Evolutionary conservation across 2,888 invertebrate genomes (phyloP).

Genomic region (Chrysodeixis includens): DNA sequence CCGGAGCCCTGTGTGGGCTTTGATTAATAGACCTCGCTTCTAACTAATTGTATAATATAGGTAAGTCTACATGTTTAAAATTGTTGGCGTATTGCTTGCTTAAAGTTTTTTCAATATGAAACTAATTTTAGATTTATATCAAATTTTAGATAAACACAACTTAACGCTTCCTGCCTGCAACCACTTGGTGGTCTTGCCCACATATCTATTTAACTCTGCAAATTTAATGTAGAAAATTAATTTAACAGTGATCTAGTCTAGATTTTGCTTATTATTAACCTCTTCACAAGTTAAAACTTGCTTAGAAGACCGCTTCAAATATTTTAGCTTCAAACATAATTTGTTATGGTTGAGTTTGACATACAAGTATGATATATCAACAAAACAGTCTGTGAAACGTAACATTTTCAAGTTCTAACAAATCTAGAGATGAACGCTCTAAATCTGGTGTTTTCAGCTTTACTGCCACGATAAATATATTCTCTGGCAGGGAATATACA

Average conservation of each 20-base stretch:
- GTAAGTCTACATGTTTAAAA: background rate
- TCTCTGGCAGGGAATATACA: constrained; percentile 74
- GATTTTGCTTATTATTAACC: no score
- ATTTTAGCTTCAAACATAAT: background rate
- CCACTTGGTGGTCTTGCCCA: no score
- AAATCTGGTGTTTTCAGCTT: constrained; percentile 73
- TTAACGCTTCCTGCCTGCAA: no score
- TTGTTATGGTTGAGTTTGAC: background rate
- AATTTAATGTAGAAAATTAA: no score
- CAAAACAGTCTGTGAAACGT: constrained; percentile 36
- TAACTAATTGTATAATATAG: background rate
- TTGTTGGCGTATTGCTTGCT: no score
- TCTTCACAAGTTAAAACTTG: no score
- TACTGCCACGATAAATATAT: constrained; percentile 74
- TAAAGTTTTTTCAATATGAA: no score
- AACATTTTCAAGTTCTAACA: constrained; percentile 61
- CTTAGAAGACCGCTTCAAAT: no score
- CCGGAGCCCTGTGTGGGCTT: constrained; percentile 27
- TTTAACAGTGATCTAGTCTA: no score
- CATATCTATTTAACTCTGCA: no score
- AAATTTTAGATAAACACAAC: no score
- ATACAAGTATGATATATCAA: constrained; percentile 26
- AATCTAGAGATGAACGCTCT: constrained; percentile 67
- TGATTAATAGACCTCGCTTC: constrained; percentile 36
- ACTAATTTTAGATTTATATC: no score